A percentile compares a stretch with the other conserved stretches of the same genome.
phyloP scores from a whole-genome alignment of 2,797 vertebrate genomes.

The Octomys mimax region DNA sequence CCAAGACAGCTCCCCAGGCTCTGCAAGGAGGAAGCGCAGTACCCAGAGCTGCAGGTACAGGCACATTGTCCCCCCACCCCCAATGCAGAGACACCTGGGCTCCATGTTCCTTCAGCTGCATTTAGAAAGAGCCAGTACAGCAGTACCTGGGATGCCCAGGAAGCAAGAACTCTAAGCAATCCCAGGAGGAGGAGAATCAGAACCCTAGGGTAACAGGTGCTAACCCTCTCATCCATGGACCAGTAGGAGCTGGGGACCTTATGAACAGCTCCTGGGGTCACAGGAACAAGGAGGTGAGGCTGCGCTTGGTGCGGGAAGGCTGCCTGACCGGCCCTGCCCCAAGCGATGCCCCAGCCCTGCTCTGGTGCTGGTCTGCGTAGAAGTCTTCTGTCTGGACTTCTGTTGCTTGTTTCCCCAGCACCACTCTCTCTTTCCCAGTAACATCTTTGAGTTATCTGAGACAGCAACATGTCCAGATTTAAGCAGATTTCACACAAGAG shows the following conservation, averaged over 20 bases:
- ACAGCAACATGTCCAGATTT: neutral
- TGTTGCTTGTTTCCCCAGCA: neutral
- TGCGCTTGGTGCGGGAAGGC: neutral
- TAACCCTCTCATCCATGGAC: neutral
- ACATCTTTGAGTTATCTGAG: neutral
- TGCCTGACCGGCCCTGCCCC: neutral
- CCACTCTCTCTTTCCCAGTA: neutral
- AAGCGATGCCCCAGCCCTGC: neutral
- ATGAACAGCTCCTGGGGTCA: neutral
- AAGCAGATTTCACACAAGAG: neutral
- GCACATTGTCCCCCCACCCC: neutral
- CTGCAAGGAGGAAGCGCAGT: neutral
- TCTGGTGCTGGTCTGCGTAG: neutral
- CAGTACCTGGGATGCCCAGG: neutral
- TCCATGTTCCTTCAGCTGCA: neutral
- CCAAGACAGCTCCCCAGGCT: neutral
- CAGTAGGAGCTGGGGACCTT: neutral
- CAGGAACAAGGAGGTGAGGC: neutral
- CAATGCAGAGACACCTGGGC: neutral
- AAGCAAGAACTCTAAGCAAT: constrained; percentile 1
- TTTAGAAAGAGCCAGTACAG: neutral
- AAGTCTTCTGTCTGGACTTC: neutral
- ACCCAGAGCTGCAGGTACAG: neutral
- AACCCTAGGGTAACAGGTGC: neutral
- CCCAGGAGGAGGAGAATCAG: neutral